Conservation (phyloP, 2,113 vertebrate species). For the Leptodactylus fuscus region DNA sequence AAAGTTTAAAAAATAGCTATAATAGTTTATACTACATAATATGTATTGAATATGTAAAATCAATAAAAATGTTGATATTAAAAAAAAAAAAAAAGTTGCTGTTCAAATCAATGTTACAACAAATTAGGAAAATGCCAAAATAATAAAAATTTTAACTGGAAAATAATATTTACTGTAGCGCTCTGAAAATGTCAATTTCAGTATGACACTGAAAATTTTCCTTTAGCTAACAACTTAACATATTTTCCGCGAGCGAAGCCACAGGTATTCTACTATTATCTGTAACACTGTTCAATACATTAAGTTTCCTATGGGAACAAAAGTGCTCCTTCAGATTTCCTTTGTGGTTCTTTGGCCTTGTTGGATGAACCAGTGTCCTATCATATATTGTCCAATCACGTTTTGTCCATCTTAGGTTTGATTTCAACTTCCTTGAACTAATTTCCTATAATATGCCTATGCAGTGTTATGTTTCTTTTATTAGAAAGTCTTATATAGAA, state of each 20-base stretch:
- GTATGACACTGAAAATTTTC: too few species aligned
- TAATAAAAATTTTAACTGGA: too few species aligned
- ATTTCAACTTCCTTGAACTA: neutral
- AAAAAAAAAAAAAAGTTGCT: too few species aligned
- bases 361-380: neutral
- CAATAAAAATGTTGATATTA: too few species aligned
- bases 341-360: neutral
- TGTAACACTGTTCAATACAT: constrained; percentile 4
- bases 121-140: too few species aligned
- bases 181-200: too few species aligned
- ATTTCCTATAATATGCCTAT: neutral
- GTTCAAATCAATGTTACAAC: too few species aligned
- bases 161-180: too few species aligned
- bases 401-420: neutral
- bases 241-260: neutral
- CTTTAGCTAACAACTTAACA: too few species aligned
- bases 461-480: neutral
- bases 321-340: neutral
- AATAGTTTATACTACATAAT: too few species aligned
- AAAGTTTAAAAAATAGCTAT: too few species aligned
- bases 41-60: too few species aligned
- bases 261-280: neutral
- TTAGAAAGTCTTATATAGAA: neutral
- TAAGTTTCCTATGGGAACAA: constrained; percentile 6
- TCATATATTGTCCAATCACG: neutral